Conservation (phyloP, 2,113 vertebrate species). For the Laticauda laticaudata region DNA sequence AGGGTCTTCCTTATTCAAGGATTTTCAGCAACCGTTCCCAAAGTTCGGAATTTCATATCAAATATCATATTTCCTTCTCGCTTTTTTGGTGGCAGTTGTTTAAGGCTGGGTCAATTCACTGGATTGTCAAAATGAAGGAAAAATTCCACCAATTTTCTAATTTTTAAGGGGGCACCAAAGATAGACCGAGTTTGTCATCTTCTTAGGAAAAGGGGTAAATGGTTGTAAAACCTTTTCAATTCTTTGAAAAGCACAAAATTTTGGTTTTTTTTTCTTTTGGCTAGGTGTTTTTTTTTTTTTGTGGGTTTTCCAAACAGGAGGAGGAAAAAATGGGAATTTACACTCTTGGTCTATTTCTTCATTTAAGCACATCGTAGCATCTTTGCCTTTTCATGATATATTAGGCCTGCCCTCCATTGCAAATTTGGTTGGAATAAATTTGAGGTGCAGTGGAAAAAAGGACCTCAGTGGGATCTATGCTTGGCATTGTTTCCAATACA, state of each 20-base stretch:
- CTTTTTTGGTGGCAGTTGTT: no score
- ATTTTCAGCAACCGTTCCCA: no score
- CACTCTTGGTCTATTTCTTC: background rate
- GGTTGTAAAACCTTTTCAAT: background rate
- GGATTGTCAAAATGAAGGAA: background rate
- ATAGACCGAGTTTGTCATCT: background rate
- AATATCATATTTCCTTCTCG: background rate
- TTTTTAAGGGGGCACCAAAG: background rate
- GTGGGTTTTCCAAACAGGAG: background rate
- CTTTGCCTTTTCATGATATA: background rate
- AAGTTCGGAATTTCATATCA: accelerated
- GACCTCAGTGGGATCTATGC: background rate
- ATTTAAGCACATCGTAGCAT: background rate
- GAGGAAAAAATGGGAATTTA: background rate
- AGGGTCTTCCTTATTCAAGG: background rate
- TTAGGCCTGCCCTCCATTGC: background rate
- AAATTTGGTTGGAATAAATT: background rate
- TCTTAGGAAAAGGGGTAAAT: background rate
- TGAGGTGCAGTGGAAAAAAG: background rate
- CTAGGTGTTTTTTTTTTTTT: background rate
- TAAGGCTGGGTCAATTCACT: background rate
- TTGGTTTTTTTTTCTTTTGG: background rate
- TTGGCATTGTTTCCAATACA: background rate
- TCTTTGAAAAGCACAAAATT: background rate
- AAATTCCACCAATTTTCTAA: background rate